Percentiles rank a stretch among this genome's conserved stretches.
Evolutionary conservation across 2,797 vertebrate genomes (phyloP).

Genomic region (Hoplostethus atlanticus): DNA sequence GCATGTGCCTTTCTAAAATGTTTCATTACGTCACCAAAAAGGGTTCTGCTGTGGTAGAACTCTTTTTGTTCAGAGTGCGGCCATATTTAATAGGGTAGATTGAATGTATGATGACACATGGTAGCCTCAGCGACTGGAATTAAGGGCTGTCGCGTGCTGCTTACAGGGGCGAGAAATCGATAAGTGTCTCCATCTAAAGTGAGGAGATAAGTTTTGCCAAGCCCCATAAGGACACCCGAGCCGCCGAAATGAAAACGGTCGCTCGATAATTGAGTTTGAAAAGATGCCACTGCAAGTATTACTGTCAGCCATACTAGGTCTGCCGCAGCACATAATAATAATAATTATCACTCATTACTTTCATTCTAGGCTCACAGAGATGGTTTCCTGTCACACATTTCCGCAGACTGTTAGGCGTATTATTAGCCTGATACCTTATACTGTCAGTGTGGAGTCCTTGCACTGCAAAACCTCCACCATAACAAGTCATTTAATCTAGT

Average conservation of each 20-base stretch:
- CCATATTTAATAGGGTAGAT: not conserved
- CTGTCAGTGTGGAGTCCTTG: no score
- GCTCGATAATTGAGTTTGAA: constrained; percentile 65
- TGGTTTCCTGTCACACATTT: not conserved
- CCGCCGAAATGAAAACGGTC: constrained; percentile 34
- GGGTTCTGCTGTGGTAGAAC: no score
- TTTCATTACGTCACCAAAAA: no score
- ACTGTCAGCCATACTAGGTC: constrained; percentile 8
- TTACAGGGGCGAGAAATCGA: constrained; percentile 27
- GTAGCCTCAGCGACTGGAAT: constrained; percentile 1
- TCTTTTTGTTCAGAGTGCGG: no score
- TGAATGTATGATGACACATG: constrained; percentile 4
- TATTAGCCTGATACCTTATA: no score
- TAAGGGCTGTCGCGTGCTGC: not conserved
- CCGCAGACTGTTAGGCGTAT: no score
- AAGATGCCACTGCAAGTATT: constrained; percentile 34
- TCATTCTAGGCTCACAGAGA: not conserved
- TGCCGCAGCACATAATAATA: not conserved
- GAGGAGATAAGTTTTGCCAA: constrained; percentile 16
- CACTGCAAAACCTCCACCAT: no score
- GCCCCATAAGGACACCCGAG: constrained; percentile 46
- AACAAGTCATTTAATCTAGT: not conserved
- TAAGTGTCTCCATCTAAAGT: constrained; percentile 29
- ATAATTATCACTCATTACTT: not conserved
- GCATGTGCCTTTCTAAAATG: not conserved